A percentile compares a stretch with the other conserved stretches of the same genome.
Evolutionary conservation across 2,888 invertebrate genomes (phyloP).

Genomic region (Netelia inedita): DNA sequence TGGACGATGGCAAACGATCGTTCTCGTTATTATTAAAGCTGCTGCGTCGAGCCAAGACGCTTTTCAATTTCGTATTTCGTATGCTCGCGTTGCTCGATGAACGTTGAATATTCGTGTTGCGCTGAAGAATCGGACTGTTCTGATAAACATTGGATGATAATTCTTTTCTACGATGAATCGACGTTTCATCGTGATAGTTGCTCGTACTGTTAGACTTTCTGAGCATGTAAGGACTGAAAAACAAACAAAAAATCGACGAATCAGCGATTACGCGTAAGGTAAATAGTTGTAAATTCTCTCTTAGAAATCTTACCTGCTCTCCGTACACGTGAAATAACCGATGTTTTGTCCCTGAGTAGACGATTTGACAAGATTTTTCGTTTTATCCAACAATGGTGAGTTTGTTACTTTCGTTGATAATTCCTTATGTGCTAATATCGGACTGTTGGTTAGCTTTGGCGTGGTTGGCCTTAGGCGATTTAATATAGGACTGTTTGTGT

Average conservation of each 20-base stretch:
- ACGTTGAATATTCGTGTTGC: conserved; percentile 82
- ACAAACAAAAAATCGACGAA: not conserved
- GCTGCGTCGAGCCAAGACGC: conserved; percentile 74
- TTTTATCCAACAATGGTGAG: conserved; percentile 76
- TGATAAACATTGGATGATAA: conserved; percentile 70
- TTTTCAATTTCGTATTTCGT: conserved; percentile 77
- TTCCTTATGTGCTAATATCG: conserved; percentile 78
- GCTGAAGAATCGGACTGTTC: conserved; percentile 76
- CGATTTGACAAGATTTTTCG: conserved; percentile 75
- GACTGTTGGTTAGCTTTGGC: conserved; percentile 80
- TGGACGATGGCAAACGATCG: conserved; percentile 70
- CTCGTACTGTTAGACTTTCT: conserved; percentile 80
- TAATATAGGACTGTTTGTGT: conserved; percentile 79
- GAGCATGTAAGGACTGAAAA: conserved; percentile 79
- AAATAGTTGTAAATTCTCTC: not conserved
- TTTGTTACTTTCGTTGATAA: conserved; percentile 74
- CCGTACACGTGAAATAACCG: conserved; percentile 80
- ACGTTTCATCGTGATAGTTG: conserved; percentile 77
- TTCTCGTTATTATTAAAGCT: conserved; percentile 79
- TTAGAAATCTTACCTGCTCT: conserved; percentile 74
- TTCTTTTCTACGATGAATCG: conserved; percentile 72
- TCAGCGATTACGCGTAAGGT: not conserved
- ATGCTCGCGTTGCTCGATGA: conserved; percentile 85
- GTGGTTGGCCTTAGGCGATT: conserved; percentile 76
- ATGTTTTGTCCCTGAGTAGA: conserved; percentile 77